Base-by-base conservation (phyloP, 23 tunicate species). In the Trididemnum nubilum region DNA sequence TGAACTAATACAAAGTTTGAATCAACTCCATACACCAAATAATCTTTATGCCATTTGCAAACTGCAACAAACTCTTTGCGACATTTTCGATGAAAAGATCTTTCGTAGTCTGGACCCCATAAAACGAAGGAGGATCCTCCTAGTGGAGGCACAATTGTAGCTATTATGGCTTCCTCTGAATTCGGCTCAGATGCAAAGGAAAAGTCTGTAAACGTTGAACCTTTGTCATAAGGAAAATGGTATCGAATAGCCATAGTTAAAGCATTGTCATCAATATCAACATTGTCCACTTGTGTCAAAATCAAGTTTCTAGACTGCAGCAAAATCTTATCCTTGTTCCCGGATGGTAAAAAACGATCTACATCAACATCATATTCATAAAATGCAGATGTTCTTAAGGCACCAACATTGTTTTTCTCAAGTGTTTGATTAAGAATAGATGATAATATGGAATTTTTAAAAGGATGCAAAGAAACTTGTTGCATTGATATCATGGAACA, bases 41-140 rank as follows among this genome's bases (percentile, higher is more conserved):
- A 40, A 38, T 73, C 58, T 39, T 73, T 9, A 38, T 73, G 57
- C 78, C 78, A 73, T 25, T 73, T 40, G 24, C 78, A 73, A 25
- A 28, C 57, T 15, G 9, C 30, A 38, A 40, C 21, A 39, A 15
- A 38, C 19, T 73, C 58, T 21, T 40, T 23, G 9, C 7, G 30
- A 7, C 19, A 2, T 73, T 73, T 69, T 33, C 74, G 40, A 69
- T 12, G 26, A 31, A 69, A 5, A 69, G 7, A 32, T 5, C 5
- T 7, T 2, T 61, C 29, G 4, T 4, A 12, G 4, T 61, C 67
- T 12, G 67, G 67, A 61, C 67, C 67, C 67, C 27, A 61, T 12
- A 21, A 12, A 4, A 61, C 15, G n/a, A 4, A 61, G 4, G 67
- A 61, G n/a, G 67, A 21, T 4, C 67, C 67, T 21, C 74, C 74